Base-by-base conservation (phyloP, 2,888 invertebrate species). In the Drosophila anomalata region DNA sequence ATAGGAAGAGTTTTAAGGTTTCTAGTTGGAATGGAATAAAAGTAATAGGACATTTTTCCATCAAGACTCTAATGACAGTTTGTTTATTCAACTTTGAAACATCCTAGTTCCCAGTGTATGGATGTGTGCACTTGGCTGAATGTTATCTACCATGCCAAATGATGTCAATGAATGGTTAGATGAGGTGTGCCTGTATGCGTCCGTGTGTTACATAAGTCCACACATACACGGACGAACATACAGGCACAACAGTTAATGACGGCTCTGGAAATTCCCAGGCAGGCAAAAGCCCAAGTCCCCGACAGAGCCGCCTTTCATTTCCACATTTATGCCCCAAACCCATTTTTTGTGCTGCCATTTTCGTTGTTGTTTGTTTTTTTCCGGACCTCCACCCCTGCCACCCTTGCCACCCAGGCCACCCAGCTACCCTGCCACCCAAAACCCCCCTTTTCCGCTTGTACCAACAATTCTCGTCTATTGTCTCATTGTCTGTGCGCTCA, bases 401-500 rank as follows among this genome's bases (percentile, higher is more conserved):
- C 9, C 22, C 59, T 26, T 7, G 17, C 5, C 44, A n/a, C 26
- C 26, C 5, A n/a, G 9, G 22, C 24, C 24, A 14, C 39, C 8
- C 41, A 20, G 7, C 29, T 47, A 24, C 61, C 12, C 36, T 17
- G 26, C 60, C 47, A 33, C 59, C 24, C 24, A 11, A 2, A 29
- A 29, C 1, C 41, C 47, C 47, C 62, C 48, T 12, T 33, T 33
- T 63, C 50, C 67, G 47, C 67, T 52, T 57, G 66, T 73, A 42
- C 54, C 54, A 52, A 47, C 68, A 55, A 67, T 65, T 65, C 55
- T 74, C 53, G 55, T 69, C 79, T 73, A 87, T 87, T 82, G 82
- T 82, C 82, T 87, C 88, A 82, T 82, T 82, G 88, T 83, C 78
- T 83, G 80, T 75, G 86, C 70, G 78, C 73, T 78, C 83, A 79